Conservation (phyloP, 2,888 invertebrate species). For the Phyto melanocephala region DNA sequence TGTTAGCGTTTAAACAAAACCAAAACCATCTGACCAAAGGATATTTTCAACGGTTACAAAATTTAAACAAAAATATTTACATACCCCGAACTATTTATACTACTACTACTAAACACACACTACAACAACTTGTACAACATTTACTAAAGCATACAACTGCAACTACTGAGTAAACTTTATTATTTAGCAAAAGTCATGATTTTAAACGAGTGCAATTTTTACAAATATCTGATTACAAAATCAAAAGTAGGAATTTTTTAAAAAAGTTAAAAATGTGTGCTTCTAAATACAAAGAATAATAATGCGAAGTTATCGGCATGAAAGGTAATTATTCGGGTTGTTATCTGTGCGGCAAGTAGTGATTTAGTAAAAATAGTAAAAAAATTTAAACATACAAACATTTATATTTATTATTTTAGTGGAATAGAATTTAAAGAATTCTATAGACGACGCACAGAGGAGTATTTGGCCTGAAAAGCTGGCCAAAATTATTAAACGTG, state of each 20-base stretch:
- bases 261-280: neutral
- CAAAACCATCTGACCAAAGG: slow-evolving; percentile 52
- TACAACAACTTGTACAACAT: slow-evolving; percentile 23
- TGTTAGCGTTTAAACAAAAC: slow-evolving; percentile 44
- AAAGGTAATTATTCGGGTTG: too few species aligned
- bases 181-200: slow-evolving; percentile 17
- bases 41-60: slow-evolving; percentile 61
- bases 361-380: too few species aligned
- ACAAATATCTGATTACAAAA: neutral
- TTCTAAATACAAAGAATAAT: neutral
- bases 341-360: too few species aligned
- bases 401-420: too few species aligned
- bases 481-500: too few species aligned
- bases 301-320: too few species aligned
- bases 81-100: slow-evolving; percentile 17
- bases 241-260: too few species aligned
- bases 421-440: too few species aligned
- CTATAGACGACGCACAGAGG: too few species aligned
- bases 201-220: slow-evolving; percentile 5
- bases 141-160: slow-evolving; percentile 25
- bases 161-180: slow-evolving; percentile 23
- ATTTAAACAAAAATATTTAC: slow-evolving; percentile 61
- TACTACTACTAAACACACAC: neutral
- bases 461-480: too few species aligned
- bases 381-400: too few species aligned